Evolutionary conservation across 2,888 invertebrate species (phyloP).

Genomic region (Linhomoeus sp.): DNA sequence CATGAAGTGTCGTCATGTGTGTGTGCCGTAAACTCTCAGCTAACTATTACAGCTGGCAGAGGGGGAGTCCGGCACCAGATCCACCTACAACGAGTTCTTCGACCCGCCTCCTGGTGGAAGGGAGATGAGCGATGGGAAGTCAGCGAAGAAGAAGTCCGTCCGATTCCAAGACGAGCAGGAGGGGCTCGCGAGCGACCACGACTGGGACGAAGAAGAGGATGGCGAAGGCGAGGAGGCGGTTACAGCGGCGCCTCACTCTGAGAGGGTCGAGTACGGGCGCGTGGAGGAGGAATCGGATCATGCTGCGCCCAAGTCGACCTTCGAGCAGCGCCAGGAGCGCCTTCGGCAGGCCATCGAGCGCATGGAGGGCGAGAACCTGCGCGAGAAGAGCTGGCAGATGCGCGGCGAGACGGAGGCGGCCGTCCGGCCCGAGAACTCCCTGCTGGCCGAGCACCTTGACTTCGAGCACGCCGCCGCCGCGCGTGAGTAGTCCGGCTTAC

Average conservation of each 20-base stretch:
- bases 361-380: slow-evolving; percentile 36
- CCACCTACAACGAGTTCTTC: too few relatives aligned
- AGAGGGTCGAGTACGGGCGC: background rate
- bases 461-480: slow-evolving; percentile 4
- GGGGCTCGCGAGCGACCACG: too few relatives aligned
- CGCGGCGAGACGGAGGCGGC: slow-evolving; percentile 63
- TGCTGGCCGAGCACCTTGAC: slow-evolving; percentile 60
- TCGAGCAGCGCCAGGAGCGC: slow-evolving; percentile 10
- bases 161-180: too few relatives aligned
- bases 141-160: too few relatives aligned
- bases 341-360: slow-evolving; percentile 26
- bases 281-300: too few relatives aligned
- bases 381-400: slow-evolving; percentile 75
- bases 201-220: too few relatives aligned
- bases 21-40: too few relatives aligned
- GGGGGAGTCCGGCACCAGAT: too few relatives aligned
- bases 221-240: background rate
- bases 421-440: slow-evolving; percentile 65
- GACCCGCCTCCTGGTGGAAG: too few relatives aligned
- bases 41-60: too few relatives aligned
- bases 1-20: too few relatives aligned
- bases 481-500: background rate
- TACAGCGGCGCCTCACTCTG: background rate
- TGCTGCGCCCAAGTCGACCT: background rate
- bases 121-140: too few relatives aligned